Evolutionary conservation across 1,140 invertebrate species (phyloP), one percentile per base, ranked within the genome.

Genomic region (Platorchestia sp.): DNA sequence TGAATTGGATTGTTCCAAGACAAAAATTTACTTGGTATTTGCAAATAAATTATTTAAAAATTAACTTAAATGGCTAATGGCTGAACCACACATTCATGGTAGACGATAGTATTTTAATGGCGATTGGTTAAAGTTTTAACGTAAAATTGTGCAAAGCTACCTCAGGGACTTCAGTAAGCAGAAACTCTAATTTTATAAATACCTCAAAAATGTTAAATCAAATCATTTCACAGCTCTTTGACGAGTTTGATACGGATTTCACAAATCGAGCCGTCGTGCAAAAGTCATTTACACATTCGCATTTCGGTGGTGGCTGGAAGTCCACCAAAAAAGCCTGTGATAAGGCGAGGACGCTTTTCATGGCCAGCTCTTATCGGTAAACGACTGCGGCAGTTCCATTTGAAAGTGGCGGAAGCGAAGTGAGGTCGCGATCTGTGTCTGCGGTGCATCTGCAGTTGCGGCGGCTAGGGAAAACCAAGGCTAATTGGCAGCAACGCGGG

Each of bases 361-460:
- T 14, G 27, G 43, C 87, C n/a, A 89, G 87, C 87, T 89, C 87
- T 89, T 89, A 89, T 89, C 87, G 87, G 43, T 89, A 89, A 89
- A 44, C 87, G 87, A 89, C 87, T 44, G 87, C 87, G n/a, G 87
- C 87, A 89, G 87, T 89, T 27, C 87, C 43, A 89, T 89, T 89
- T 89, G 87, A 89, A 89, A 89, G 43, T 89, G 41, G 41, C 43
- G 27, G 43, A 89, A 41, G 87, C 41, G 43, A 3, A 42, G 87
- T 16, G 87, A 27, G 87, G 41, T 5, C 1, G 87, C 41, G 41
- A 0, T 42, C 27, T 89, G 43, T 3, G 87, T 22, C 42, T 41
- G 87, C 87, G 87, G 59, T 22, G 87, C 87, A 44, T 22, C 87
- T 42, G 87, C 87, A 89, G 5, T 89, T 42, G 36, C 3, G 87